These are phyloP conservation scores for Myzus persicae DNA, from an alignment of 1,140 invertebrate species.

Conservation along the genomic window DNA sequence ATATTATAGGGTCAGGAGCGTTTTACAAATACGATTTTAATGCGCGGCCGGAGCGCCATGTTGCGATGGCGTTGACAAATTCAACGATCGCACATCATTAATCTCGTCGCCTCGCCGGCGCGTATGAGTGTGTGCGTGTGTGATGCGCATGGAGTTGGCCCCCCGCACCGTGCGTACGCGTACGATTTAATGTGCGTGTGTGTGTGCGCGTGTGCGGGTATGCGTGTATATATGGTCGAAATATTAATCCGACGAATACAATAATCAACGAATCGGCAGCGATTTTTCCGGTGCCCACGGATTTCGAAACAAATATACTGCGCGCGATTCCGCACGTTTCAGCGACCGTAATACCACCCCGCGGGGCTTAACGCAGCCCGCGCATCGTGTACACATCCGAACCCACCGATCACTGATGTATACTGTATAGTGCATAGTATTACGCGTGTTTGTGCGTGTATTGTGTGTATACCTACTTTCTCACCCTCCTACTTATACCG, in stretches of 20 bases:
- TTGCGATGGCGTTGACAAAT: constrained; percentile 55
- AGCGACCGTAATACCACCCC: background rate
- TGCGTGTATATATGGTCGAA: background rate
- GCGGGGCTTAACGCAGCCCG: background rate
- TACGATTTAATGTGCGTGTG: background rate
- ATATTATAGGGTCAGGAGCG: background rate
- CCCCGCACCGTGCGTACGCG: background rate
- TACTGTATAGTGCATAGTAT: too few species aligned
- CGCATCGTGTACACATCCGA: background rate
- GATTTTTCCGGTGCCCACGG: background rate
- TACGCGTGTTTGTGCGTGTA: too few species aligned
- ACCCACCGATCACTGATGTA: background rate
- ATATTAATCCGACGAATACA: constrained; percentile 33
- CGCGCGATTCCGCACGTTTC: background rate
- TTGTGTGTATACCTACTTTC: too few species aligned
- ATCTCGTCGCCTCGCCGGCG: background rate
- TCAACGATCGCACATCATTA: constrained; percentile 54
- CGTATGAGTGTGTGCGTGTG: background rate
- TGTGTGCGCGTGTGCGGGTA: background rate
- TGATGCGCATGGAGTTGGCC: too few species aligned
- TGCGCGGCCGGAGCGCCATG: constrained; percentile 38
- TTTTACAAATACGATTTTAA: constrained; percentile 51
- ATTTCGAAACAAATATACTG: background rate
- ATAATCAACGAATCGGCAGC: too few species aligned
- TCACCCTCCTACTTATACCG: too few species aligned